A percentile compares a stretch with the other conserved stretches of the same genome.
These are phyloP conservation scores for Adelognathus sp. DNA, from an alignment of 2,888 invertebrate species.

Conservation along the genomic window DNA sequence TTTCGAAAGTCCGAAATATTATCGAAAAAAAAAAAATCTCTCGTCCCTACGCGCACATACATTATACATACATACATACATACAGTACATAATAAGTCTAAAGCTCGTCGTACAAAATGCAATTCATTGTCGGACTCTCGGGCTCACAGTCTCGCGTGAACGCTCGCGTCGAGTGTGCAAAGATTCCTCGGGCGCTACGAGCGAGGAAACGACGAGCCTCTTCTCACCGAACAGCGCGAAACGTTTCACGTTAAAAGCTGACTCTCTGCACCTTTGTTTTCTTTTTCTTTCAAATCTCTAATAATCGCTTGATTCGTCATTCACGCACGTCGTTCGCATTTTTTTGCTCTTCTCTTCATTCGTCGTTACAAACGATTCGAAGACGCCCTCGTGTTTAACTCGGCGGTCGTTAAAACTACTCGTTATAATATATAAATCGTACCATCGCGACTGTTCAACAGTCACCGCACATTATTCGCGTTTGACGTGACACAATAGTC, in stretches of 20 bases:
- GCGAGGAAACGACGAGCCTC: slow-evolving; percentile 44
- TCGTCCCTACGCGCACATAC: slow-evolving; percentile 57
- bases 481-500: slow-evolving; percentile 31
- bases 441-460: slow-evolving; percentile 11
- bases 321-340: background rate
- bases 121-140: slow-evolving; percentile 44
- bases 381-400: slow-evolving; percentile 1
- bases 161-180: slow-evolving; percentile 3
- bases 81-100: slow-evolving; percentile 63
- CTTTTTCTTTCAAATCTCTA: too few species aligned
- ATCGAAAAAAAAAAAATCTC: slow-evolving; percentile 31
- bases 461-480: slow-evolving; percentile 17
- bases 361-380: background rate
- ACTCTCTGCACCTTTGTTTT: slow-evolving; percentile 29
- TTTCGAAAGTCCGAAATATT: slow-evolving; percentile 17
- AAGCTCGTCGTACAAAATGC: slow-evolving; percentile 65
- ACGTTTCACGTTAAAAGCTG: slow-evolving; percentile 38
- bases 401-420: slow-evolving; percentile 27
- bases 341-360: slow-evolving; percentile 8
- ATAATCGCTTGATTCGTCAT: slow-evolving; percentile 1
- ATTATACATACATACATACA: slow-evolving; percentile 60
- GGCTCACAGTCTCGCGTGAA: background rate
- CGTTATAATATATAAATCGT: slow-evolving; percentile 32
- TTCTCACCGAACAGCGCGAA: slow-evolving; percentile 28
- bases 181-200: slow-evolving; percentile 26